Evolutionary conservation across 1,140 invertebrate genomes (phyloP).

Genomic region (Nilaparvata lugens): DNA sequence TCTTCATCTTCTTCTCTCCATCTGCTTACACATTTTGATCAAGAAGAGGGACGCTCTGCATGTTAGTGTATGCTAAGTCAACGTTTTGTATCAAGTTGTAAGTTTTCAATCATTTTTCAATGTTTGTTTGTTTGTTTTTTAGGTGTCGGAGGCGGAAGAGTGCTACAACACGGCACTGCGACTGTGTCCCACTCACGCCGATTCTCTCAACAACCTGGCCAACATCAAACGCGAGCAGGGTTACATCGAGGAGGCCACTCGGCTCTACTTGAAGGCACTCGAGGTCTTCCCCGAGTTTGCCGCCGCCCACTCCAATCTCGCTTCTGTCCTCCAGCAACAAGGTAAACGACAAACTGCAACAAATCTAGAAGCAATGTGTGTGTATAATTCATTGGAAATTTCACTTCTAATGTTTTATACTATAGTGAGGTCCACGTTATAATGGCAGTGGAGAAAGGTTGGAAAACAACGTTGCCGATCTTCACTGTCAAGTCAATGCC

Average conservation of each 20-base stretch:
- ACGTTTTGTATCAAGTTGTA: too few relatives aligned
- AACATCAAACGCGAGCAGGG: constrained; percentile 85
- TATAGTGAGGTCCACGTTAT: too few relatives aligned
- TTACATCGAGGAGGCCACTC: constrained; percentile 92
- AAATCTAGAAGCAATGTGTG: too few relatives aligned
- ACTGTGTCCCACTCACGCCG: constrained; percentile 96
- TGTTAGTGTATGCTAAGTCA: too few relatives aligned
- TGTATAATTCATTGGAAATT: too few relatives aligned
- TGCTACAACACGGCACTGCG: constrained; percentile 96
- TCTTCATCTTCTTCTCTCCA: too few relatives aligned
- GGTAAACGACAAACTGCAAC: constrained; percentile 44
- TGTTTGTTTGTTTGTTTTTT: constrained; percentile 14
- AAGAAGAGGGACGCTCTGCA: too few relatives aligned
- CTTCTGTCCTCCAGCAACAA: constrained; percentile 96
- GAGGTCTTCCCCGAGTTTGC: constrained; percentile 99
- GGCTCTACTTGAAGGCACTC: constrained; percentile 80
- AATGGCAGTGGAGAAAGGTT: too few relatives aligned
- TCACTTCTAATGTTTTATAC: too few relatives aligned
- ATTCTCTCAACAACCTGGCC: constrained; percentile 97
- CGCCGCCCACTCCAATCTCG: constrained; percentile 96
- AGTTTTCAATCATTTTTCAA: neutral
- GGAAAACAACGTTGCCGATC: too few relatives aligned
- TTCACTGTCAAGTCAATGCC: too few relatives aligned
- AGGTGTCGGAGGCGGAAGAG: constrained; percentile 92
- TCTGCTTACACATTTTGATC: too few relatives aligned